Evolutionary conservation across 2,797 vertebrate genomes (phyloP).

Genomic region (Protosalanx chinensis): DNA sequence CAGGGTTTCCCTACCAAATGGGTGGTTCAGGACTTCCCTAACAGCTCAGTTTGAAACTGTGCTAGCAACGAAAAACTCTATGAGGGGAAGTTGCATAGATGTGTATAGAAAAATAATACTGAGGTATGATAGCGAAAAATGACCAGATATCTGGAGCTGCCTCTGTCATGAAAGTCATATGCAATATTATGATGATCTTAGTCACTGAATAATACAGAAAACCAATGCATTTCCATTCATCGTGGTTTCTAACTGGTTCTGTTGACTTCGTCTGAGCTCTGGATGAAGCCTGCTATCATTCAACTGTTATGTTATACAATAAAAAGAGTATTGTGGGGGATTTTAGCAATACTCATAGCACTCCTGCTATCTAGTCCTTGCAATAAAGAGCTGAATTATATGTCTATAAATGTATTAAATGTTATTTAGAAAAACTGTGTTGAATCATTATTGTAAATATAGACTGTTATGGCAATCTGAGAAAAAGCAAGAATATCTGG

Average conservation of each 20-base stretch:
- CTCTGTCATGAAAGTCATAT: conserved; percentile 36
- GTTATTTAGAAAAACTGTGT: conserved; percentile 63
- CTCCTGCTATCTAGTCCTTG: conserved; percentile 59
- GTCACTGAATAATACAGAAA: conserved; percentile 38
- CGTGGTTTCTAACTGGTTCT: conserved; percentile 16
- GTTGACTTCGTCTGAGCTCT: conserved; percentile 41
- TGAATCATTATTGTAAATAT: conserved; percentile 65
- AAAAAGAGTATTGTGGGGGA: conserved; percentile 46
- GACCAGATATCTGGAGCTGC: conserved; percentile 44
- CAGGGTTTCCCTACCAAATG: neutral
- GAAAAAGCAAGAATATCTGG: conserved; percentile 39
- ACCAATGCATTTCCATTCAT: conserved; percentile 1
- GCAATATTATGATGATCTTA: conserved; percentile 35
- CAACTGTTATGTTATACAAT: conserved; percentile 18
- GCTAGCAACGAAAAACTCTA: conserved; percentile 36
- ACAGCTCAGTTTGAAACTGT: too few relatives aligned
- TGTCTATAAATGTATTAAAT: conserved; percentile 62
- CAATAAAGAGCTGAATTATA: conserved; percentile 62
- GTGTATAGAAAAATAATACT: conserved; percentile 38
- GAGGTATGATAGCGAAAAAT: conserved; percentile 28
- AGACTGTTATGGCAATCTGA: conserved; percentile 48
- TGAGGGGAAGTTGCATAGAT: neutral
- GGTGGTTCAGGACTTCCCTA: neutral
- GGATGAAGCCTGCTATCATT: conserved; percentile 17
- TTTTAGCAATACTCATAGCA: conserved; percentile 71